Conservation (phyloP, 2,113 vertebrate genomes). For the Larimichthys polyactis region DNA sequence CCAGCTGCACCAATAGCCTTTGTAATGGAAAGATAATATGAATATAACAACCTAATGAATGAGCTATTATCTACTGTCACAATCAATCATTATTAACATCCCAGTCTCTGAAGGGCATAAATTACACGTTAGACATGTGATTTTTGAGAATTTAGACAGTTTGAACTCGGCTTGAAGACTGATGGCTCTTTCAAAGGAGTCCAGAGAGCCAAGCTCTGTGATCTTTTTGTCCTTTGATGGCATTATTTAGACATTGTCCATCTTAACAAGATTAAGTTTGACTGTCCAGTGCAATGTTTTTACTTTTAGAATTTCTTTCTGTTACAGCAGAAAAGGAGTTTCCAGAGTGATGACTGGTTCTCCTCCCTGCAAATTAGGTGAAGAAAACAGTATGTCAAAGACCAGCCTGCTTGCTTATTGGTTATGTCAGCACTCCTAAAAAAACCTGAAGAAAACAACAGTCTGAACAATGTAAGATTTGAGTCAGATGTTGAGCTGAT, state of each 20-base stretch:
- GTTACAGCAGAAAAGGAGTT: neutral
- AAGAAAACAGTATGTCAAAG: constrained; percentile 41
- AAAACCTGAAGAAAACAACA: constrained; percentile 35
- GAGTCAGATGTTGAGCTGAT: constrained; percentile 51
- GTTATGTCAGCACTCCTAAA: constrained; percentile 51
- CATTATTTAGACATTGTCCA: neutral
- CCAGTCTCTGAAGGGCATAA: neutral
- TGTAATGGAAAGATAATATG: constrained; percentile 59
- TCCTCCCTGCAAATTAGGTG: constrained; percentile 22
- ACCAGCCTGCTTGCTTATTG: constrained; percentile 25
- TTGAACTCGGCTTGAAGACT: neutral
- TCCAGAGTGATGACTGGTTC: constrained; percentile 21
- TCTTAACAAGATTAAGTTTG: neutral
- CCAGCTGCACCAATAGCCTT: constrained; percentile 44
- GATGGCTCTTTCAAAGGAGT: neutral
- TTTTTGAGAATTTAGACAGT: neutral
- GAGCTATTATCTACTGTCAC: constrained; percentile 39
- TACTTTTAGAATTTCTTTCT: constrained; percentile 1
- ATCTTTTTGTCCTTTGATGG: neutral
- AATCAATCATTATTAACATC: constrained; percentile 41
- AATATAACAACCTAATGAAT: constrained; percentile 50
- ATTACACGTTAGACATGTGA: neutral
- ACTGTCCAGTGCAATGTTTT: neutral
- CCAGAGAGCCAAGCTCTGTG: neutral
- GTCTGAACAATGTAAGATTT: constrained; percentile 48